Conservation (phyloP, 2,113 vertebrate genomes). For the Chionodraco myersi region DNA sequence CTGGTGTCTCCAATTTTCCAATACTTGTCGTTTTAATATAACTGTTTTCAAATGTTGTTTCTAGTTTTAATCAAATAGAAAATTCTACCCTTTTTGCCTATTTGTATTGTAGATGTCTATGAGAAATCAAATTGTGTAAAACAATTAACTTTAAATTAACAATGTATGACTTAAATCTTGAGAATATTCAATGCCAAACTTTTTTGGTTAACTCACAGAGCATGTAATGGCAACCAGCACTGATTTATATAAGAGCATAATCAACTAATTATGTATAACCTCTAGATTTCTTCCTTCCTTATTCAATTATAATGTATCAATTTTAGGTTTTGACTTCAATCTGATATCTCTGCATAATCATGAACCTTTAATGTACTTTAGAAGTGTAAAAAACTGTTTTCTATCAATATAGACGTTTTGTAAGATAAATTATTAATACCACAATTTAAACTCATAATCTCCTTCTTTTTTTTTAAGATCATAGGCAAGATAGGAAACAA, state of each 20-base stretch:
- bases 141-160: background rate
- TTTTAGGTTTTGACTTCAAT: background rate
- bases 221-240: background rate
- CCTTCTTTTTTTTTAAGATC: background rate
- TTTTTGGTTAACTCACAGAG: background rate
- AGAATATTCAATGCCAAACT: background rate
- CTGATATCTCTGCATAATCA: background rate
- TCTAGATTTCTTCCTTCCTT: background rate
- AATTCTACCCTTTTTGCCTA: background rate
- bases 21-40: background rate
- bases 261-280: background rate
- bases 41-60: background rate
- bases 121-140: background rate
- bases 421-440: background rate
- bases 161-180: background rate
- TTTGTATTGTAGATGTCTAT: background rate
- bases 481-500: background rate
- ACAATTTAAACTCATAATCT: background rate
- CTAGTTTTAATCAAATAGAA: background rate
- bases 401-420: background rate
- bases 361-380: background rate
- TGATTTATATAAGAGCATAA: conserved; percentile 6
- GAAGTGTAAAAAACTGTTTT: background rate
- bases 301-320: background rate
- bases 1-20: background rate